Base-by-base conservation (phyloP, 1,140 invertebrate genomes). In the Ceratoteleas bidentatus region DNA sequence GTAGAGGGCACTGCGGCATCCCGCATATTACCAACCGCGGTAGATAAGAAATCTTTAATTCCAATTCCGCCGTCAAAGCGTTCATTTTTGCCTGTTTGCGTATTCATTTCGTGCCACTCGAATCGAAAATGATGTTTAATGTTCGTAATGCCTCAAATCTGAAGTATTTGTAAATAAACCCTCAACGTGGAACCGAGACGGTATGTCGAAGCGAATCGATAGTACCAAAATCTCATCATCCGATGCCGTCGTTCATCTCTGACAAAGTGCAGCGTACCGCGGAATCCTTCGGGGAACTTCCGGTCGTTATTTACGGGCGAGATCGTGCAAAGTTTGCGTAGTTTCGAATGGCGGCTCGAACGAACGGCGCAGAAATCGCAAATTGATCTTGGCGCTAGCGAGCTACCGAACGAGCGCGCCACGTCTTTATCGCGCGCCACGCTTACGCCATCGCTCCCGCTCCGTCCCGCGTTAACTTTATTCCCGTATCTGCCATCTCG, bases 251-350 rank as follows among this genome's bases (percentile, higher is more conserved):
- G 70, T 81, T 79, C 83, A 76, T 84, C 79, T 79, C 68, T 64
- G 66, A 76, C 79, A 76, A 82, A 84, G 70, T 81, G 79, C 66
- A 84, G 47, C 79, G 79, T 81, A 81, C 70, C 79, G 75, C 75
- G 75, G 75, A 84, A 84, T 84, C 78, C 75, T 81, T 81, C 74
- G 78, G 56, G 56, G 79, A 84, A 84, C 83, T 84, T 84, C 74
- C 74, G 78, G 78, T 76, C 79, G 79, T 84, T 81, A 84, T 81
- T 84, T 81, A 81, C 79, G 65, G 70, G 58, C 70, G 78, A 79
- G 78, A 78, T 84, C 74, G 74, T 58, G 61, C 70, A 68, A 78
- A 84, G 52, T 84, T 84, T 81, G 75, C 72, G 83, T 75, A 81
- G 77, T 79, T 81, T 81, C 65, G 64, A 66, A 76, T 73, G 70